Percentiles rank a stretch among this genome's conserved stretches.
phyloP scores from a whole-genome alignment of 2,888 invertebrate species.

The Chloroclystis v-ata region DNA sequence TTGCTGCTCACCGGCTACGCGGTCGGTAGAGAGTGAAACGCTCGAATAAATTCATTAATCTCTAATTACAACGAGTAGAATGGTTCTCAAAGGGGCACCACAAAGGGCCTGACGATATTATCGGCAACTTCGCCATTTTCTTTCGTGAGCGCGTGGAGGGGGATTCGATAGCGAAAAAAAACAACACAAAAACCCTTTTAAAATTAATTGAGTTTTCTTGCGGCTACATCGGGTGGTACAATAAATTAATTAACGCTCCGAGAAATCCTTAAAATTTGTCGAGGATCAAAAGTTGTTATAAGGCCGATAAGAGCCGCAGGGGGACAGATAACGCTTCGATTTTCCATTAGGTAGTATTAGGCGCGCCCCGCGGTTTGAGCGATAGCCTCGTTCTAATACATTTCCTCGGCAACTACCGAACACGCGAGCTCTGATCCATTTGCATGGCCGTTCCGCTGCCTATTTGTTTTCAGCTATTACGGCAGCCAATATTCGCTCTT shows the following conservation, averaged over 20 bases:
- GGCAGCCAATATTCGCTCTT: conserved; percentile 60
- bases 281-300: conserved; percentile 72
- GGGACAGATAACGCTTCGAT: conserved; percentile 73
- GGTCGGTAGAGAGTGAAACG: conserved; percentile 24
- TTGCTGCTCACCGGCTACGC: conserved; percentile 14
- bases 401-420: conserved; percentile 66
- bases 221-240: conserved; percentile 73
- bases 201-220: conserved; percentile 79
- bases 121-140: conserved; percentile 59
- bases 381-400: conserved; percentile 64
- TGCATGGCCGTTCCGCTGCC: conserved; percentile 56
- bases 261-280: conserved; percentile 76
- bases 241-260: conserved; percentile 77
- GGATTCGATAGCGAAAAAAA: conserved; percentile 63
- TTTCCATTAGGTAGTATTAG: conserved; percentile 76
- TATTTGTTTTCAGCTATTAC: conserved; percentile 69
- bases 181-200: conserved; percentile 78
- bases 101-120: conserved; percentile 59
- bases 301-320: conserved; percentile 41
- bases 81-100: conserved; percentile 55
- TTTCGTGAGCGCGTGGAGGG: conserved; percentile 35
- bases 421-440: conserved; percentile 77
- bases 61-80: conserved; percentile 64
- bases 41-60: conserved; percentile 61
- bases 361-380: conserved; percentile 40